Percentiles rank a stretch among this genome's conserved stretches.
Conservation (phyloP, 2,797 vertebrate species). For the Tenualosa thibaudeaui region DNA sequence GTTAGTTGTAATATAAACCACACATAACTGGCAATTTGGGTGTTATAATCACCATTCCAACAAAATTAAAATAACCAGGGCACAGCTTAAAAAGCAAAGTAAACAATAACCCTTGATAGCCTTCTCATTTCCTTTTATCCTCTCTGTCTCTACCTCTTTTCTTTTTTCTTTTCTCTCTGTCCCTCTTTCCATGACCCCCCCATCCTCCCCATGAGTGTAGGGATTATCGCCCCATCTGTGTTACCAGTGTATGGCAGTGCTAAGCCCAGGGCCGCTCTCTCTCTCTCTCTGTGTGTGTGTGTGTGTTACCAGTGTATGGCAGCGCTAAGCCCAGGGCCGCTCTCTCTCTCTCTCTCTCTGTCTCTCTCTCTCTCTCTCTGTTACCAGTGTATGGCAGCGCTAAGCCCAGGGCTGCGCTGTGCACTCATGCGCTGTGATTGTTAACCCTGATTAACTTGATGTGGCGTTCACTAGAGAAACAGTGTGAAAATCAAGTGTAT, state of each 20-base stretch:
- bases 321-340: conserved; percentile 63
- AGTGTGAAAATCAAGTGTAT: conserved; percentile 78
- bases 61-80: not conserved
- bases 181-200: conserved; percentile 37
- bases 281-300: too few species aligned
- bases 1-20: too few species aligned
- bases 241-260: conserved; percentile 56
- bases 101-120: not conserved
- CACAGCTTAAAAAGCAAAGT: not conserved
- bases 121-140: not conserved
- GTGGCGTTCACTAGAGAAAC: conserved; percentile 68
- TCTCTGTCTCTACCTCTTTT: conserved; percentile 17
- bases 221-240: conserved; percentile 76
- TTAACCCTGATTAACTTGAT: conserved; percentile 84
- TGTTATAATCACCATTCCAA: too few species aligned
- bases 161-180: conserved; percentile 37
- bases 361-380: conserved; percentile 44
- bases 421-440: conserved; percentile 69
- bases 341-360: conserved; percentile 44
- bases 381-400: too few species aligned
- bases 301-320: too few species aligned
- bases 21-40: too few species aligned
- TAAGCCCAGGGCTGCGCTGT: conserved; percentile 68
- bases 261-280: conserved; percentile 72
- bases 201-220: conserved; percentile 40